These are phyloP conservation scores for Rhinoraja longicauda DNA, from an alignment of 2,797 vertebrate genomes.

Conservation along the genomic window DNA sequence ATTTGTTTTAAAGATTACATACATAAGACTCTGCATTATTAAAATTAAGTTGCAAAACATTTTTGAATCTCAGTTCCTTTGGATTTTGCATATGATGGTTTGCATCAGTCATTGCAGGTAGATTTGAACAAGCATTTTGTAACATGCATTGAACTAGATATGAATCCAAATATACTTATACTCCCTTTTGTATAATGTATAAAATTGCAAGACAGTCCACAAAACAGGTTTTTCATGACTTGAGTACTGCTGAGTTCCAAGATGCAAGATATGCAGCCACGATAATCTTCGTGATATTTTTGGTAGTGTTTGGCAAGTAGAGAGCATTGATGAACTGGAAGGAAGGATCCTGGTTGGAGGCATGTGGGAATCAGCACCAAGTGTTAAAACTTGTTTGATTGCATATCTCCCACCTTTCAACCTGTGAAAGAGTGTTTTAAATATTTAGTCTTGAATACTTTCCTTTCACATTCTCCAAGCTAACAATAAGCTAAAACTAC, in stretches of 20 bases:
- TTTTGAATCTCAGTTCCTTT: conserved; percentile 66
- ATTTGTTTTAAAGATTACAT: conserved; percentile 57
- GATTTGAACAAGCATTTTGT: conserved; percentile 84
- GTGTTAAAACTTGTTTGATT: conserved; percentile 86
- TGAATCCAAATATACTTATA: conserved; percentile 73
- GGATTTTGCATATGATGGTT: conserved; percentile 84
- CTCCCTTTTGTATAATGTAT: conserved; percentile 84
- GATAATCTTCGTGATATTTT: conserved; percentile 66
- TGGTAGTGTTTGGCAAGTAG: conserved; percentile 71
- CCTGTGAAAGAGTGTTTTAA: conserved; percentile 54
- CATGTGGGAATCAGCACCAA: conserved; percentile 80
- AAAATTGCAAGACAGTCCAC: conserved; percentile 90
- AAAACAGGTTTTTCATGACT: conserved; percentile 74
- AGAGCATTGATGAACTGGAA: conserved; percentile 66
- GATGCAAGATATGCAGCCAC: conserved; percentile 79
- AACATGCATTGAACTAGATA: conserved; percentile 93
- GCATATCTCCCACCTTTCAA: conserved; percentile 84
- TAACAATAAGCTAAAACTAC: not conserved
- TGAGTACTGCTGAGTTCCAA: conserved; percentile 63
- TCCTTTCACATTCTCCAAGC: not conserved
- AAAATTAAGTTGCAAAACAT: conserved; percentile 70
- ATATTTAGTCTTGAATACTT: not conserved
- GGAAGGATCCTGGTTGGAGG: conserved; percentile 79
- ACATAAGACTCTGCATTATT: conserved; percentile 75
- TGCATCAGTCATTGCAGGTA: conserved; percentile 88